Percentiles rank a stretch among this genome's conserved stretches.
Evolutionary conservation across 2,888 invertebrate species (phyloP).

Genomic region (Torymus texanus): DNA sequence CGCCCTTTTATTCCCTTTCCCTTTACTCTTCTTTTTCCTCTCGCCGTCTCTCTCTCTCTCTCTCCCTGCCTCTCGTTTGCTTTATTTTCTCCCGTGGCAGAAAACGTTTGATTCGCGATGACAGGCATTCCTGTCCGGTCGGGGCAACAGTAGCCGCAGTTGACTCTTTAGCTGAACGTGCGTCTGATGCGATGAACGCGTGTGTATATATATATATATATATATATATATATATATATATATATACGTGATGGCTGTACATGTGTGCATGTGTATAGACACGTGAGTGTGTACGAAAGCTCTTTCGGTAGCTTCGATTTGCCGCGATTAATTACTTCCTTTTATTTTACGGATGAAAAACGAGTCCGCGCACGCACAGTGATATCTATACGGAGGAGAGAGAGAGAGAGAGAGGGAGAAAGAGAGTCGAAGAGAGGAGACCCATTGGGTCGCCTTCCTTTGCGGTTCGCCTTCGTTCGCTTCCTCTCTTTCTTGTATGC

Average conservation of each 20-base stretch:
- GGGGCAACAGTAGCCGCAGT: slow-evolving; percentile 61
- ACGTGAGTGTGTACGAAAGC: not conserved
- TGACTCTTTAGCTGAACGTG: slow-evolving; percentile 34
- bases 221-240: no score
- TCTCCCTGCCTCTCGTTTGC: slow-evolving; percentile 26
- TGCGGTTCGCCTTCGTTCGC: slow-evolving; percentile 22
- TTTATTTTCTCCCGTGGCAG: slow-evolving; percentile 57
- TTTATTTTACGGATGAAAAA: slow-evolving; percentile 58
- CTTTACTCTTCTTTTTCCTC: slow-evolving; percentile 47
- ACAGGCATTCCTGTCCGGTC: slow-evolving; percentile 67
- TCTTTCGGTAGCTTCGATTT: slow-evolving; percentile 58
- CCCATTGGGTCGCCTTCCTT: slow-evolving; percentile 14
- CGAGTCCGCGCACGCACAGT: slow-evolving; percentile 45
- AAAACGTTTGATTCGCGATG: slow-evolving; percentile 67
- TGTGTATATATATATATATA: no score
- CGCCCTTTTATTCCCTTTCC: slow-evolving; percentile 27
- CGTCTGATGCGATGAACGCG: no score
- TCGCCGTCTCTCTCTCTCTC: slow-evolving; percentile 17
- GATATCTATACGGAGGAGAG: slow-evolving; percentile 39
- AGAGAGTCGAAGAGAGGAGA: slow-evolving; percentile 3
- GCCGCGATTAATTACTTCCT: slow-evolving; percentile 64
- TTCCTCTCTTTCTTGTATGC: slow-evolving; percentile 34
- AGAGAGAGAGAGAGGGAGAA: slow-evolving; percentile 19
- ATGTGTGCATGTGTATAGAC: no score
- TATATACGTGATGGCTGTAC: no score